A percentile compares a stretch with the other conserved stretches of the same genome.
phyloP scores from a whole-genome alignment of 2,113 vertebrate species.

The Apistogramma diplotaenia region DNA sequence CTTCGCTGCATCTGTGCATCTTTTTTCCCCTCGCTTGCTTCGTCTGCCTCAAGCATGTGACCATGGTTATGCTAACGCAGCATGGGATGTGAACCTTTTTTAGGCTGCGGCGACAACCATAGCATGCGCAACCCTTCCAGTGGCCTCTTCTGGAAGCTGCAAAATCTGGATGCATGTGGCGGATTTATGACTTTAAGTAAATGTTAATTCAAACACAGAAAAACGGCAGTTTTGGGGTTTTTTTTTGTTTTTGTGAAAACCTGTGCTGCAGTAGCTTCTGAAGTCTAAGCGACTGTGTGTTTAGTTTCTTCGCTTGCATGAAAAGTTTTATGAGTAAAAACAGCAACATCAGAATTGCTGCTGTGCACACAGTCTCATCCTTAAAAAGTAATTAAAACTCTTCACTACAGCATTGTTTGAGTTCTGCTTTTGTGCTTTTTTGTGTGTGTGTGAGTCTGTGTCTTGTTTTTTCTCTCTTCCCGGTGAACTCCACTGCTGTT shows the following conservation, averaged over 20 bases:
- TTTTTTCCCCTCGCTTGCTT: neutral
- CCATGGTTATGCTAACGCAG: slow-evolving; percentile 66
- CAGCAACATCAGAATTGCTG: neutral
- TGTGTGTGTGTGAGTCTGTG: neutral
- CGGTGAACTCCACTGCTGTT: neutral
- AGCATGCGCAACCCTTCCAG: slow-evolving; percentile 65
- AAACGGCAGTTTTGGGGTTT: neutral
- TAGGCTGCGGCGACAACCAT: slow-evolving; percentile 62
- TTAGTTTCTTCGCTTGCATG: neutral
- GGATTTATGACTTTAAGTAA: slow-evolving; percentile 29
- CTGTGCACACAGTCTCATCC: fast-evolving
- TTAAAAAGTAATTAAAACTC: neutral
- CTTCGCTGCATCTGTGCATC: slow-evolving; percentile 24
- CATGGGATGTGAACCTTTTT: slow-evolving; percentile 71
- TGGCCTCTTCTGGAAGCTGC: slow-evolving; percentile 64
- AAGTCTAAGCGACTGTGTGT: neutral
- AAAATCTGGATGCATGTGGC: slow-evolving; percentile 47
- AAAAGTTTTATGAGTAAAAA: slow-evolving; percentile 1
- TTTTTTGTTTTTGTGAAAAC: slow-evolving; percentile 23
- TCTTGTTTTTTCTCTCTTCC: neutral
- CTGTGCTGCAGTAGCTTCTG: neutral
- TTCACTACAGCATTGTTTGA: no score
- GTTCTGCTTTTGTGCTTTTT: no score
- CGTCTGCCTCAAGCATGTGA: slow-evolving; percentile 59
- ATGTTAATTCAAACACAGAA: slow-evolving; percentile 34